Base-by-base conservation (phyloP, 1,140 invertebrate species). In the Diuraphis noxia region DNA sequence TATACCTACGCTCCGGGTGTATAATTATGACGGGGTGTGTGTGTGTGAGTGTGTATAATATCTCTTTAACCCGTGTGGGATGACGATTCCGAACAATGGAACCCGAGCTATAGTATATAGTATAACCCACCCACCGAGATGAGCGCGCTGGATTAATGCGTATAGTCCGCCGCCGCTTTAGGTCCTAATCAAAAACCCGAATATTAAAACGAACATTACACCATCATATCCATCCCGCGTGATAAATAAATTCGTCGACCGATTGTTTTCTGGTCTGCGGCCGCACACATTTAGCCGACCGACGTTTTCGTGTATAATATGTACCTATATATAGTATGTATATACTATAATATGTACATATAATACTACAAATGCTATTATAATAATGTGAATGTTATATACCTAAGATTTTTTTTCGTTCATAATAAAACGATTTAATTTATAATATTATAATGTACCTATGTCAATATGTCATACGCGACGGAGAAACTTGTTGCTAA, bases 81-180 rank as follows among this genome's bases (percentile, higher is more conserved):
- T 86, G 85, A 86, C 85, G 85, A 86, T 52, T 86, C 43, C 23
- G 85, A 86, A 86, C 85, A 86, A 86, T 86, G 23, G 85, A 46
- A 52, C 85, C 46, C 85, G 85, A 49, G n/a, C n/a, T 21, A 46
- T 49, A 81, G 79, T 81, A 81, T 4, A 38, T 81, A 82, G n/a
- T 86, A 84, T 43, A 86, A 86, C 85, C 85, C 85, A 86, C 85
- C 85, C 85, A 86, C 85, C 85, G 85, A 86, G 85, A 86, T 9
- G 85, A 86, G 21, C 46, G 30, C 40, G 34, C 46, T 21, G 85
- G 43, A 86, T 86, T 86, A 86, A 52, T 49, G 84, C 84, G 84
- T 52, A 21, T 86, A 52, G 43, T 52, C 41, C 34, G 43, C 81
- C 36, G 36, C 23, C 43, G 40, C 43, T 86, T 43, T 30, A 43